These are phyloP conservation scores for Piscicola geometra DNA, from an alignment of 2,888 invertebrate species.

Conservation along the genomic window DNA sequence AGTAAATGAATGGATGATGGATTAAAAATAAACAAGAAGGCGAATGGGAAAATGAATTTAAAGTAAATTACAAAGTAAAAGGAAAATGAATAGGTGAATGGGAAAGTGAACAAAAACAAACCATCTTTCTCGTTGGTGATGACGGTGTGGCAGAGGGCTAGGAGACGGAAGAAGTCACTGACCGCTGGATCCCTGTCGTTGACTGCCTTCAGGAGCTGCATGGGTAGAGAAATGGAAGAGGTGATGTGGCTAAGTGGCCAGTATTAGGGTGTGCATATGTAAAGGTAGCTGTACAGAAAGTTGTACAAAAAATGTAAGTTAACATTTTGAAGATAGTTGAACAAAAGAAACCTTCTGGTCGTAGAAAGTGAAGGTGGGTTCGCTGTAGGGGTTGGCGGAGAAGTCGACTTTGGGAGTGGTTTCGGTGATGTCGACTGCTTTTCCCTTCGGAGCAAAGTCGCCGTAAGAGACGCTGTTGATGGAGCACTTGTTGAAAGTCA, in stretches of 20 bases:
- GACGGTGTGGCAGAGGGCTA: conserved; percentile 95
- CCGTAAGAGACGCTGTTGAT: conserved; percentile 88
- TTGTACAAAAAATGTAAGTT: background rate
- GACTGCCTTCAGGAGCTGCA: conserved; percentile 75
- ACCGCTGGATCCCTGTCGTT: conserved; percentile 67
- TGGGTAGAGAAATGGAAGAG: background rate
- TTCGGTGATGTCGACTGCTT: conserved; percentile 78
- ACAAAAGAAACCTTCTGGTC: conserved; percentile 65
- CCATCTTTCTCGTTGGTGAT: conserved; percentile 90
- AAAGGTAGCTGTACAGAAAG: background rate
- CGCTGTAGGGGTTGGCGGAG: conserved; percentile 83
- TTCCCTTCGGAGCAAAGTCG: conserved; percentile 80
- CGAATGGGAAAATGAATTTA: too few species aligned
- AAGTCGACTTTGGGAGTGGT: conserved; percentile 79
- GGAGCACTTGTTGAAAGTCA: conserved; percentile 99
- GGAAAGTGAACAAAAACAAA: too few species aligned
- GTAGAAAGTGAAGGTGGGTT: conserved; percentile 87
- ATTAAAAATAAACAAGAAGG: too few species aligned
- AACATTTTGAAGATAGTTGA: too few species aligned
- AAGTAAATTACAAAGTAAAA: conserved; percentile 2
- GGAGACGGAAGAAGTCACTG: conserved; percentile 80
- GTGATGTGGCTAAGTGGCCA: too few species aligned
- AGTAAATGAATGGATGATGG: too few species aligned
- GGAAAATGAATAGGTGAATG: too few species aligned
- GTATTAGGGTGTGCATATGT: too few species aligned